phyloP scores from a whole-genome alignment of 2,797 vertebrate species.

The Spheniscus humboldti region DNA sequence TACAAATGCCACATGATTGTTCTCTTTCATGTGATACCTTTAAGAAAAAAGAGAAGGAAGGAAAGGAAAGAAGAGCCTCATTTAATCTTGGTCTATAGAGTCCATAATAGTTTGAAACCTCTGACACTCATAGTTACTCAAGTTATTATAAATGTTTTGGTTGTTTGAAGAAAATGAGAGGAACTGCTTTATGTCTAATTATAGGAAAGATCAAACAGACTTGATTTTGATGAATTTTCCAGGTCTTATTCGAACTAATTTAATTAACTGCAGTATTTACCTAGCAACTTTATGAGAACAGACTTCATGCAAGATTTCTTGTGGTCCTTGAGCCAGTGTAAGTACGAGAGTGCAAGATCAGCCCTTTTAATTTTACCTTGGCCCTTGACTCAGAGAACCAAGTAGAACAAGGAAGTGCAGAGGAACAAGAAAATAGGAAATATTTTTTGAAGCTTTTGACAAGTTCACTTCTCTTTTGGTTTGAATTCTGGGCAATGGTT shows the following conservation, averaged over 20 bases:
- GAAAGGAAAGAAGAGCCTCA: background rate
- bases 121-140: background rate
- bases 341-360: background rate
- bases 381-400: background rate
- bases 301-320: background rate
- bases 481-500: slow-evolving; percentile 27
- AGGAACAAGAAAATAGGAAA: slow-evolving; percentile 46
- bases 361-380: slow-evolving; percentile 19
- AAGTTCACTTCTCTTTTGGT: slow-evolving; percentile 35
- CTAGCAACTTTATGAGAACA: background rate
- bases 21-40: slow-evolving; percentile 2
- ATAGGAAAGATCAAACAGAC: background rate
- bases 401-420: slow-evolving; percentile 8
- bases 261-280: background rate
- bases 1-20: background rate
- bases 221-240: background rate
- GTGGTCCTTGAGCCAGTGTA: background rate
- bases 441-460: slow-evolving; percentile 34
- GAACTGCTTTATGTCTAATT: background rate
- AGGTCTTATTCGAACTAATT: background rate
- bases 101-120: background rate
- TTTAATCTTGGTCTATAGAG: background rate
- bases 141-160: background rate
- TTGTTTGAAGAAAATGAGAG: background rate
- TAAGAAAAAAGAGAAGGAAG: background rate